Percentiles rank a stretch among this genome's conserved stretches.
phyloP scores from a whole-genome alignment of 1,140 invertebrate species.

The Drosophila repletoides region DNA sequence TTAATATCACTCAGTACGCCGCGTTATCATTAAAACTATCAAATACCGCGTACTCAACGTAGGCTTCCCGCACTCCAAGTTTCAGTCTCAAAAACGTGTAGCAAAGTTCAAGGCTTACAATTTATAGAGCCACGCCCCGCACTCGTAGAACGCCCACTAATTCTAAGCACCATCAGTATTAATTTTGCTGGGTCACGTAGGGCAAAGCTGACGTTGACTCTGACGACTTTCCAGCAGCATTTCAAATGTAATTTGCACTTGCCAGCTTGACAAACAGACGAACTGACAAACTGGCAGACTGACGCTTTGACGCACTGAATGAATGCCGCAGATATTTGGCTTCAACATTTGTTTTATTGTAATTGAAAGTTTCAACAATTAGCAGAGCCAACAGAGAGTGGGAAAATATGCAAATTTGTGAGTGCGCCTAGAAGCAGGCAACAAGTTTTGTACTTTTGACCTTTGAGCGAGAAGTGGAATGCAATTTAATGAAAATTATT shows the following conservation, averaged over 20 bases:
- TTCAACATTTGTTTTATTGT: slow-evolving; percentile 18
- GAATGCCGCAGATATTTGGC: slow-evolving; percentile 19
- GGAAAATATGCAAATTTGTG: slow-evolving; percentile 23
- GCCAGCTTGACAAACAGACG: slow-evolving; percentile 33
- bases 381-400: slow-evolving; percentile 11
- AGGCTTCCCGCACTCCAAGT: too few relatives aligned
- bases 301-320: slow-evolving; percentile 12
- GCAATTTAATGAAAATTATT: slow-evolving; percentile 42
- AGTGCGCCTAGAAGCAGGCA: slow-evolving; percentile 37
- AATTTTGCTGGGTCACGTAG: slow-evolving; percentile 66
- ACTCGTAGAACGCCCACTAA: background rate
- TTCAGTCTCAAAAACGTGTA: too few relatives aligned
- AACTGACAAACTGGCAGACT: slow-evolving; percentile 32
- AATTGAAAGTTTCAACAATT: slow-evolving; percentile 72
- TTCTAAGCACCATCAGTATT: slow-evolving; percentile 15
- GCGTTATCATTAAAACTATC: slow-evolving; percentile 40
- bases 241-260: slow-evolving; percentile 58
- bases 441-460: slow-evolving; percentile 43
- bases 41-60: too few relatives aligned
- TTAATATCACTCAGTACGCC: slow-evolving; percentile 74
- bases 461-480: slow-evolving; percentile 28
- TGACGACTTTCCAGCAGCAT: slow-evolving; percentile 64
- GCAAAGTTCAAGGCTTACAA: slow-evolving; percentile 65
- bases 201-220: slow-evolving; percentile 13
- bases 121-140: slow-evolving; percentile 31